Evolutionary conservation across 2,888 invertebrate species (phyloP), one percentile per base, ranked within the genome.

Genomic region (Parthenolecanium corni): DNA sequence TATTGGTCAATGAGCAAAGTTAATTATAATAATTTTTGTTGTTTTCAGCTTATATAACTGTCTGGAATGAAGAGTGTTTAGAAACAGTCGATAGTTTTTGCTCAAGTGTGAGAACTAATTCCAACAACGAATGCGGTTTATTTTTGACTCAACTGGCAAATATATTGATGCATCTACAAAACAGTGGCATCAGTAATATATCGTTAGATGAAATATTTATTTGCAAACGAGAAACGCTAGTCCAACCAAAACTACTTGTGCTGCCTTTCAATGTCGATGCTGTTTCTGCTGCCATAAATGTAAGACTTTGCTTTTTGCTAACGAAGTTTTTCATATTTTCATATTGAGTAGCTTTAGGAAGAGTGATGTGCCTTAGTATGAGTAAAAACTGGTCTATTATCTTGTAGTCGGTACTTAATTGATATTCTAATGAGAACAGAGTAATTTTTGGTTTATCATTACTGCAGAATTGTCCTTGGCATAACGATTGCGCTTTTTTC

Each of bases 151-250:
- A 90, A 70, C 76, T 89, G 65, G 84, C 89, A 24, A 88, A 86
- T 68, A 87, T 86, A 0, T 75, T 90, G 67, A 89, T 89, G 72
- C 84, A 83, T 70, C 76, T 90, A 23, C 89, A 90, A 73, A 85
- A 87, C 1, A 81, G 87, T 67, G 89, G 89, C 1, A 83, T 87
- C 23, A 89, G 90, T 71, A 89, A 89, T 69, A 78, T 86, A 38
- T 80, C 86, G 0, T 73, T 88, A 64, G 81, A 82, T 36, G 84
- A 85, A 67, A 84, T 89, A 68, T 80, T 88, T 11, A 77, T 88
- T 5, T 79, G 85, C 67, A 82, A 82, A 49, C 47, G 58, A 36
- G 51, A 58, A 31, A 18, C 58, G 2, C 47, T 47, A 16, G 23
- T 49, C 20, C 49, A 58, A 49, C 47, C 58, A 11, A 58, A 58